Evolutionary conservation across 2,113 vertebrate genomes (phyloP).

Genomic region (Hydrolagus affinis): DNA sequence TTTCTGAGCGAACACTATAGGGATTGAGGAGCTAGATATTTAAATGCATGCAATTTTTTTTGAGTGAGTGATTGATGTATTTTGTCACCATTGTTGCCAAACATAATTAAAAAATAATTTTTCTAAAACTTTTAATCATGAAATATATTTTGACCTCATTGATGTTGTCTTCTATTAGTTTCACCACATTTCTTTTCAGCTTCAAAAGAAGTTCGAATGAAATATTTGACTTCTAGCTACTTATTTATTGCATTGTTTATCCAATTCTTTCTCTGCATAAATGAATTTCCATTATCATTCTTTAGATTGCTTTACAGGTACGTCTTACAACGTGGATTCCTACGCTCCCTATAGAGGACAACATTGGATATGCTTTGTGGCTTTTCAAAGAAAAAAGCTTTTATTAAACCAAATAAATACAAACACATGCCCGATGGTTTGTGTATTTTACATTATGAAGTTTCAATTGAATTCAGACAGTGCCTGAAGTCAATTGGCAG

Average conservation of each 20-base stretch:
- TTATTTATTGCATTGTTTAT: background rate
- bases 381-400: background rate
- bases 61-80: background rate
- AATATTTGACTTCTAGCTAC: background rate
- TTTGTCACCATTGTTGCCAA: background rate
- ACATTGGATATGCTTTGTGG: background rate
- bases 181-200: background rate
- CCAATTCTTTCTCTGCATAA: background rate
- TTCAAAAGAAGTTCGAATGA: background rate
- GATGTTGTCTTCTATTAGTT: background rate
- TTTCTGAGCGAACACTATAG: background rate
- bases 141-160: background rate
- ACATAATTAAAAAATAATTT: background rate
- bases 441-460: background rate
- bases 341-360: too few species aligned
- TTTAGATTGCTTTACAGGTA: background rate
- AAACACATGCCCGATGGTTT: background rate
- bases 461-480: constrained; percentile 35
- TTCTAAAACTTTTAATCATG: background rate
- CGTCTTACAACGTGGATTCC: too few species aligned
- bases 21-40: background rate
- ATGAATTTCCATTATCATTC: background rate
- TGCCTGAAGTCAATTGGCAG: constrained; percentile 48
- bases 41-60: too few species aligned
- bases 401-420: background rate